Base-by-base conservation (phyloP, 1,140 invertebrate species). In the Papilio polyxenes region DNA sequence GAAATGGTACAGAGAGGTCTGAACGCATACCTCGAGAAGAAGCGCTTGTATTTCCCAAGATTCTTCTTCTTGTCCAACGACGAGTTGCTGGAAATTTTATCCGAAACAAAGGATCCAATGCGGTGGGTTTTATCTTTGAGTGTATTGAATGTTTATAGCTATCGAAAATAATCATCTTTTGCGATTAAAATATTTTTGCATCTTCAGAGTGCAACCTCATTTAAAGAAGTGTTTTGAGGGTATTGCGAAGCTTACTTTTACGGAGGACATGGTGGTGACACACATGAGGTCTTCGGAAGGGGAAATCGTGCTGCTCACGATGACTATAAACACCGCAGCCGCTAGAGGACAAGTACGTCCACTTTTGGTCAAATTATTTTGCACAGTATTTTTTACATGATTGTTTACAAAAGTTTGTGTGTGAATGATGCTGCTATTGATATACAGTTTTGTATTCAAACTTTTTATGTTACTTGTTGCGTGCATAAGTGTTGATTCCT, bases 1-100 rank as follows among this genome's bases (percentile, higher is more conserved):
- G 98, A 99, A 88, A 94, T 98, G 74, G 98, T 99, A 82, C 98
- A 98, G 89, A 97, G 98, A 91, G 98, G 98, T 74, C 94, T 99
- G 10, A 98, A 99, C 90, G 97, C 95, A 0, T 99, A 99, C 91
- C 95, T 99, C 85, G 98, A 99, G 93, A 99, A 99, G 95, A 99
- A 99, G 90, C 95, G 98, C 40, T 95, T 99, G 0, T 99, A 96
- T 89, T 99, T 99, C 94, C 98, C 99, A 5, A 85, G 94, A 85
- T 99, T 99, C 95, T 99, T 99, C 96, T 99, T 99, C 94, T 94
- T 99, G 20, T 99, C 99, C 8, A 99, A 99, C 92, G 98, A 99
- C 91, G 98, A 99, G 92, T 92, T 99, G 40, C 94, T 99, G 23
- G 99, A 99, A 95, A 99, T 99, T 88, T 93, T 99, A 56, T 99